Percentiles rank a stretch among this genome's conserved stretches.
phyloP scores from a whole-genome alignment of 1,140 invertebrate genomes.

The Eufriesea mexicana region DNA sequence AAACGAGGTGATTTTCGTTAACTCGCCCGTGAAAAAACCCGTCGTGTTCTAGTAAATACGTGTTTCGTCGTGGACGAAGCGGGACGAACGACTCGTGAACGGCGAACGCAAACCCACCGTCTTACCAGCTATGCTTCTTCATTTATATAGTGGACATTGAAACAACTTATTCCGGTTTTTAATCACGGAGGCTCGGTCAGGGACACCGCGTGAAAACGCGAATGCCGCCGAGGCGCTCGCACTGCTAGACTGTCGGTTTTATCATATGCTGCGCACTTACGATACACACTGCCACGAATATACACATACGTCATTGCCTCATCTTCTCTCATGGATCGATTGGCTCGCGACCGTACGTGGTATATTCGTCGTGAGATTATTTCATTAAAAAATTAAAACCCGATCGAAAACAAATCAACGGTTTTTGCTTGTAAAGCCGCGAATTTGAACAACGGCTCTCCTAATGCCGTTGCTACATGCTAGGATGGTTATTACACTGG shows the following conservation, averaged over 20 bases:
- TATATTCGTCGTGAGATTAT: conserved; percentile 82
- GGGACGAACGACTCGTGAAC: conserved; percentile 53
- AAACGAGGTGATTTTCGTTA: neutral
- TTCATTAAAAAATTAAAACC: conserved; percentile 84
- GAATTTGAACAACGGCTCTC: conserved; percentile 75
- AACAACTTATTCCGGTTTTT: conserved; percentile 84
- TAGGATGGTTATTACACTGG: conserved; percentile 50
- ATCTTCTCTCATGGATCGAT: conserved; percentile 39
- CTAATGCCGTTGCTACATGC: conserved; percentile 72
- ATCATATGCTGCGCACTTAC: conserved; percentile 82
- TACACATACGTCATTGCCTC: conserved; percentile 71
- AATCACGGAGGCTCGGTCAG: conserved; percentile 81
- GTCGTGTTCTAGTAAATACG: neutral
- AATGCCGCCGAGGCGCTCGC: conserved; percentile 81
- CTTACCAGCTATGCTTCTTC: conserved; percentile 80
- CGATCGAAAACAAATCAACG: conserved; percentile 80
- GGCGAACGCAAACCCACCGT: conserved; percentile 68
- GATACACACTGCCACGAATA: conserved; percentile 79
- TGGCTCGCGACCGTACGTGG: conserved; percentile 60
- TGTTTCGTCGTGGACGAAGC: conserved; percentile 14
- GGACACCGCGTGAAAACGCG: conserved; percentile 79
- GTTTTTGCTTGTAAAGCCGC: conserved; percentile 81
- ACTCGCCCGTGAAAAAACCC: neutral
- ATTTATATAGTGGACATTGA: conserved; percentile 83
- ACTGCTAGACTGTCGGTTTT: conserved; percentile 83